These are phyloP conservation scores for Argyrosomus regius DNA, from an alignment of 2,797 vertebrate species.

Conservation along the genomic window DNA sequence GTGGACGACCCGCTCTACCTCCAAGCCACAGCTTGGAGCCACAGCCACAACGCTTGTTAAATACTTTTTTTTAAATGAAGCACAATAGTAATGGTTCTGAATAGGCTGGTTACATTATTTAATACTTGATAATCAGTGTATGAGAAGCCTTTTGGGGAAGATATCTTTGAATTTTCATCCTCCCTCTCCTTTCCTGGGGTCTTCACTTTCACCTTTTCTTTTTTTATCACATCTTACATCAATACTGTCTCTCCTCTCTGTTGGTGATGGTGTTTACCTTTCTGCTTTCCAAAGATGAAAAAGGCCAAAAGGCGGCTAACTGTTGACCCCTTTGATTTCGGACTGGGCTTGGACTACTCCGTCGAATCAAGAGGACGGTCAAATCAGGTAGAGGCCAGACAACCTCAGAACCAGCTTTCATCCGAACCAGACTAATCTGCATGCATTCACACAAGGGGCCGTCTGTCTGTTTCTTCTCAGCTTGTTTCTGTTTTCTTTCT, in stretches of 20 bases:
- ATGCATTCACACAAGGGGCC: background rate
- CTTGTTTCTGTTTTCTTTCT: constrained; percentile 3
- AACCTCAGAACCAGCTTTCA: background rate
- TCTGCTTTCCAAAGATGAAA: constrained; percentile 78
- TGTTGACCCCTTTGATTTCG: constrained; percentile 89
- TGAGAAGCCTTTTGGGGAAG: background rate
- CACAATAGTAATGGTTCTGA: background rate
- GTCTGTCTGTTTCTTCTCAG: constrained; percentile 6
- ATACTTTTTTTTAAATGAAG: background rate
- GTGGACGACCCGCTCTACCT: no score
- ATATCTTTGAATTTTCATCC: background rate
- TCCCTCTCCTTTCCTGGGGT: background rate
- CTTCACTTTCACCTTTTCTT: background rate
- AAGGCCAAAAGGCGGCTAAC: constrained; percentile 91
- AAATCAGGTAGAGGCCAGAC: constrained; percentile 72
- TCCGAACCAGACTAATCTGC: constrained; percentile 7
- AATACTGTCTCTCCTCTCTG: constrained; percentile 5
- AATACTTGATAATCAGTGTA: background rate
- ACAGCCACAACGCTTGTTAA: no score
- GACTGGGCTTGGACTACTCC: constrained; percentile 84
- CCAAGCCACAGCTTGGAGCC: no score
- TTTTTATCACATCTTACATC: background rate
- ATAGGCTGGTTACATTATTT: background rate
- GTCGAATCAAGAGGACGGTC: constrained; percentile 74
- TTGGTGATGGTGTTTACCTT: constrained; percentile 51